These are phyloP conservation scores for Sceliomorpha sp. DNA, from an alignment of 2,888 invertebrate species.

Conservation along the genomic window DNA sequence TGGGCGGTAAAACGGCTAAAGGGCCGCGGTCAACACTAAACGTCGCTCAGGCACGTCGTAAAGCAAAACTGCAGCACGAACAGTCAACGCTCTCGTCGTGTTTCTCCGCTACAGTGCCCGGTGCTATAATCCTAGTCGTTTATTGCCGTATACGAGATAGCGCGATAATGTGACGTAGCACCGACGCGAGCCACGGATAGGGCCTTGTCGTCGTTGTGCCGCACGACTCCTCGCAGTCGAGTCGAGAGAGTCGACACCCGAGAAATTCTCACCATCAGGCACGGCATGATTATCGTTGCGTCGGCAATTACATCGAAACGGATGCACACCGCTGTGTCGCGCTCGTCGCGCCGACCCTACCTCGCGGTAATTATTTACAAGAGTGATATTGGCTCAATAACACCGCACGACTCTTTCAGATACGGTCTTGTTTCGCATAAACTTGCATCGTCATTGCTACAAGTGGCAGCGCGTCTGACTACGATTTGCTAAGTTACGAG, in stretches of 20 bases:
- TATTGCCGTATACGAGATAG: slow-evolving; percentile 62
- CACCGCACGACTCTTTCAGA: slow-evolving; percentile 15
- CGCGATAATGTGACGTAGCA: slow-evolving; percentile 52
- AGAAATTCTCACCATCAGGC: slow-evolving; percentile 43
- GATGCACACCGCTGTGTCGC: slow-evolving; percentile 35
- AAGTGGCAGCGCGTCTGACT: slow-evolving; percentile 22
- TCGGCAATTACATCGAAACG: slow-evolving; percentile 47
- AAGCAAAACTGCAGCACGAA: slow-evolving; percentile 71
- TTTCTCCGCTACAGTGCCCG: slow-evolving; percentile 55
- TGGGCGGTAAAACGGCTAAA: slow-evolving; percentile 67
- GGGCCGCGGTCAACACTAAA: slow-evolving; percentile 73
- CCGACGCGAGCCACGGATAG: slow-evolving; percentile 46
- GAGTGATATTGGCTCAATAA: slow-evolving; percentile 43
- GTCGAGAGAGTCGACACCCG: slow-evolving; percentile 7
- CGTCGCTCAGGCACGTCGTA: slow-evolving; percentile 75
- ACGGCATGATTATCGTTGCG: slow-evolving; percentile 34
- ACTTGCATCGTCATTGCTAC: slow-evolving; percentile 46
- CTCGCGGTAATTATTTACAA: slow-evolving; percentile 38
- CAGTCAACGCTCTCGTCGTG: slow-evolving; percentile 64
- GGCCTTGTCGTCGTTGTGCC: slow-evolving; percentile 38
- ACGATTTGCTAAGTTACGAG: slow-evolving; percentile 33
- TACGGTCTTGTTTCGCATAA: slow-evolving; percentile 31
- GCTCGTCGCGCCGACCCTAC: slow-evolving; percentile 19
- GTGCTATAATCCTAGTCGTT: slow-evolving; percentile 55
- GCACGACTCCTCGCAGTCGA: no score